Evolutionary conservation across 37 sponge, comb jelly and placozoan genomes (phyloP).

Genomic region (Lycopodina hypogea): DNA sequence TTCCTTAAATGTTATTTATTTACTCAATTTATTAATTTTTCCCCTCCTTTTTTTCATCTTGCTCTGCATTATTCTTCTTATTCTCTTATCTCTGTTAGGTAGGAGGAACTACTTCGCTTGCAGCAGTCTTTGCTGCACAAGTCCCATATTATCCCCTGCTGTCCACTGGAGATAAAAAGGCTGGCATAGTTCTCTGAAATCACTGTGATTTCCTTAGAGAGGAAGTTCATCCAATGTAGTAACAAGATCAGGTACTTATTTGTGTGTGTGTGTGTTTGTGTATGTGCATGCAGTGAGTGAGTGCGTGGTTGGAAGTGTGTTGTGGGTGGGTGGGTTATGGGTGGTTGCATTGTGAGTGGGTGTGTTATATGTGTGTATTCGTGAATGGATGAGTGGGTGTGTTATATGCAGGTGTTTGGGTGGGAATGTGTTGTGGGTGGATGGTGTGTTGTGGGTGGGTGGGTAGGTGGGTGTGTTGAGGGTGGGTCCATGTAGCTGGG

Average conservation of each 20-base stretch:
- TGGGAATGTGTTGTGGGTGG: not conserved
- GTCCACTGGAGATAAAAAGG: not conserved
- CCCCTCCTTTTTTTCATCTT: too few species aligned
- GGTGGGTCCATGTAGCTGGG: too few species aligned
- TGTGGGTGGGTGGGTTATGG: not conserved
- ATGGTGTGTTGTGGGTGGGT: not conserved
- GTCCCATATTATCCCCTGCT: not conserved
- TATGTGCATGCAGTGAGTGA: slow-evolving; percentile 73
- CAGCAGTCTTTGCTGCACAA: not conserved
- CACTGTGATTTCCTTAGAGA: slow-evolving; percentile 29
- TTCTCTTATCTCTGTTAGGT: too few species aligned
- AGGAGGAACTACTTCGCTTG: slow-evolving; percentile 7
- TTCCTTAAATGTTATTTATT: too few species aligned
- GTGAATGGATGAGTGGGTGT: slow-evolving; percentile 2
- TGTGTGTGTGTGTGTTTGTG: slow-evolving; percentile 33
- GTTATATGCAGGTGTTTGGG: not conserved
- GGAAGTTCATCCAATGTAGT: slow-evolving; percentile 49
- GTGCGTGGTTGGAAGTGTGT: slow-evolving; percentile 72
- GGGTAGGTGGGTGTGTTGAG: too few species aligned
- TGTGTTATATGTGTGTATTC: slow-evolving; percentile 26
- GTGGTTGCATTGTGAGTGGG: not conserved
- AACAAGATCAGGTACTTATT: slow-evolving; percentile 66
- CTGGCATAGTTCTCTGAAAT: slow-evolving; percentile 38
- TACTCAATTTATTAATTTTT: too few species aligned
- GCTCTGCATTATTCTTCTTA: too few species aligned